These are phyloP conservation scores for Mythimna ferrago DNA, from an alignment of 2,888 invertebrate genomes.

Conservation along the genomic window DNA sequence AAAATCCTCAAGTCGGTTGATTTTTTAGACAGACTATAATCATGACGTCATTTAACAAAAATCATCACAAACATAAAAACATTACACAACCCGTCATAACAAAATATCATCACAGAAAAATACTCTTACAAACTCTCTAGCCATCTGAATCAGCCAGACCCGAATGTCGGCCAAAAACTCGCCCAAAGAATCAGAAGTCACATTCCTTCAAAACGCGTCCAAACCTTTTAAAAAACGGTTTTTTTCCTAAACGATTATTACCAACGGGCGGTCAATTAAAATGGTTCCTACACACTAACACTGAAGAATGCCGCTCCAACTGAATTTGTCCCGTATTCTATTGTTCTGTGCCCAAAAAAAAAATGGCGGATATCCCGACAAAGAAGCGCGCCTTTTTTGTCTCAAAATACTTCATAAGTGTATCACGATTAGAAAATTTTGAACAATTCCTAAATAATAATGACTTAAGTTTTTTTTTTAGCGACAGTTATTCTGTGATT, in stretches of 20 bases:
- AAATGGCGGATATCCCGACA: slow-evolving; percentile 79
- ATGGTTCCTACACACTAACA: slow-evolving; percentile 87
- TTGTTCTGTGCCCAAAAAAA: slow-evolving; percentile 84
- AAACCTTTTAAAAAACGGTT: slow-evolving; percentile 66
- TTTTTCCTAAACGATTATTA: slow-evolving; percentile 80
- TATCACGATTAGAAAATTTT: slow-evolving; percentile 84
- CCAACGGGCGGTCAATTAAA: slow-evolving; percentile 86
- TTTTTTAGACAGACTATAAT: too few relatives aligned
- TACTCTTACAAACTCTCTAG: slow-evolving; percentile 54
- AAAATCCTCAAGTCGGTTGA: too few relatives aligned
- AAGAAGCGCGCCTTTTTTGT: slow-evolving; percentile 85
- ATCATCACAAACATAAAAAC: neutral
- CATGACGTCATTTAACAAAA: slow-evolving; percentile 1
- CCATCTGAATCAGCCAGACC: slow-evolving; percentile 54
- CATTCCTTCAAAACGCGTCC: slow-evolving; percentile 87
- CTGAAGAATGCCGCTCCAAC: slow-evolving; percentile 80
- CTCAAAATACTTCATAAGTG: slow-evolving; percentile 83
- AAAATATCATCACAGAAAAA: slow-evolving; percentile 22
- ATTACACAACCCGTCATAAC: slow-evolving; percentile 22
- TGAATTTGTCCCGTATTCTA: slow-evolving; percentile 85
- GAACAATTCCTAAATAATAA: slow-evolving; percentile 75
- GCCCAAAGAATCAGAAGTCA: slow-evolving; percentile 71
- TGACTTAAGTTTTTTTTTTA: slow-evolving; percentile 80
- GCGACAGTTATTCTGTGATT: slow-evolving; percentile 71
- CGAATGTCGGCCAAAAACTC: slow-evolving; percentile 73